These are phyloP conservation scores for Laterallus jamaicensis DNA, from an alignment of 2,113 vertebrate genomes.

Conservation along the genomic window DNA sequence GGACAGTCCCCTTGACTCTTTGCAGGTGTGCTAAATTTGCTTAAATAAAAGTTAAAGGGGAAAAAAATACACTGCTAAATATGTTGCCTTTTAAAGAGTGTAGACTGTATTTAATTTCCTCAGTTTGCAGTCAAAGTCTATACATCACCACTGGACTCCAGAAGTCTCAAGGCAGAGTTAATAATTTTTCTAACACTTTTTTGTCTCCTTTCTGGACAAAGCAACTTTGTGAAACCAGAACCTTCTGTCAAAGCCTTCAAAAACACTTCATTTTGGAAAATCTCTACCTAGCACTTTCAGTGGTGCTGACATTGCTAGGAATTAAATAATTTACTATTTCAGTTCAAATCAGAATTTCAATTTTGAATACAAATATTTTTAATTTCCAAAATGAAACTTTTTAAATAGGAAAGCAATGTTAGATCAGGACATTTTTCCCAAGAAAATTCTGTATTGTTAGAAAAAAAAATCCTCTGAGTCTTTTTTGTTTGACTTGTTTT, in stretches of 20 bases:
- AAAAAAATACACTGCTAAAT: neutral
- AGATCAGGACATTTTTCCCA: neutral
- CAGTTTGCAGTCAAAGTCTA: neutral
- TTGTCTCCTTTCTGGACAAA: slow-evolving; percentile 11
- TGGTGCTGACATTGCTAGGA: neutral
- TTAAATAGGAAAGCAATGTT: neutral
- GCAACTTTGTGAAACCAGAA: neutral
- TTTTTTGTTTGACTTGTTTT: neutral
- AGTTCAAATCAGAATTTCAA: neutral
- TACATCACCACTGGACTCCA: neutral
- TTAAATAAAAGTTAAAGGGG: neutral
- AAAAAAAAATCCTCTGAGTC: neutral
- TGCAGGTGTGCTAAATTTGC: neutral
- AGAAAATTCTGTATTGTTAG: neutral
- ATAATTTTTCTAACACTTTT: neutral
- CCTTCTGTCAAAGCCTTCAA: slow-evolving; percentile 7
- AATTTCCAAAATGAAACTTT: neutral
- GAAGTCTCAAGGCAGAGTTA: neutral
- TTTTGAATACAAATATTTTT: neutral
- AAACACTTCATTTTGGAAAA: slow-evolving; percentile 33
- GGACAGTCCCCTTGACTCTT: neutral
- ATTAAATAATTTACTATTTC: neutral
- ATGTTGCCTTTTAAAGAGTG: neutral
- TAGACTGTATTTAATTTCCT: slow-evolving; percentile 24
- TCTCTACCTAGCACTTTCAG: neutral